Conservation (phyloP, 2,797 vertebrate genomes). For the Pseudocheirus occidentalis region DNA sequence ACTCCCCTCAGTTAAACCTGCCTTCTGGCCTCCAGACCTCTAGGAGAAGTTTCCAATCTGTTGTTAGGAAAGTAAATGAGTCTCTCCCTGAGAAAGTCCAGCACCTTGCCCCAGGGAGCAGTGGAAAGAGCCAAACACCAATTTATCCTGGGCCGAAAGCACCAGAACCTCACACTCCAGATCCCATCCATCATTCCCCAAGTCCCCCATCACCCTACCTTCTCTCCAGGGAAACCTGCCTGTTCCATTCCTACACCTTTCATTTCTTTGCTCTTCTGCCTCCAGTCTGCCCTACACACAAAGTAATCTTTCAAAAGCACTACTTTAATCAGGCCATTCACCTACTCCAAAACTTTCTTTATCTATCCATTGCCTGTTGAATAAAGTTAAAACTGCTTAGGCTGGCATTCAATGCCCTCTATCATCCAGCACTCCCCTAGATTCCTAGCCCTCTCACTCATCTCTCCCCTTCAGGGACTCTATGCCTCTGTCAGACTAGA, state of each 20-base stretch:
- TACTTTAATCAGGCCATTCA: background rate
- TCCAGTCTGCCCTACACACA: background rate
- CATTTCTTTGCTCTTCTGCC: background rate
- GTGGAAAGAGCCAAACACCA: background rate
- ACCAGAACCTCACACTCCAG: background rate
- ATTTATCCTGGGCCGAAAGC: background rate
- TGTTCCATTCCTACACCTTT: background rate
- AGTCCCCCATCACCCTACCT: background rate
- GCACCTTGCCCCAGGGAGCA: background rate
- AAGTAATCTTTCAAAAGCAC: background rate
- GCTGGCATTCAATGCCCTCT: background rate
- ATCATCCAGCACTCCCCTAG: background rate
- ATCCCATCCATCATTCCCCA: background rate
- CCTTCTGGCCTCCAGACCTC: background rate
- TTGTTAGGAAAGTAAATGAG: slow-evolving; percentile 16
- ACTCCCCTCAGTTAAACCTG: background rate
- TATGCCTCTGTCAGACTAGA: background rate
- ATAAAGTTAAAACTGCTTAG: background rate
- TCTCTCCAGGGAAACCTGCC: background rate
- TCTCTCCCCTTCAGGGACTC: background rate
- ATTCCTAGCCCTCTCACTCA: background rate
- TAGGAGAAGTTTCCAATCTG: slow-evolving; percentile 22
- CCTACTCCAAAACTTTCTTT: background rate
- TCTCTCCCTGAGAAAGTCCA: background rate
- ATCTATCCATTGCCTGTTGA: background rate